These are phyloP conservation scores for Phalacrocorax brasilianus DNA, from an alignment of 2,113 vertebrate genomes.

Conservation along the genomic window DNA sequence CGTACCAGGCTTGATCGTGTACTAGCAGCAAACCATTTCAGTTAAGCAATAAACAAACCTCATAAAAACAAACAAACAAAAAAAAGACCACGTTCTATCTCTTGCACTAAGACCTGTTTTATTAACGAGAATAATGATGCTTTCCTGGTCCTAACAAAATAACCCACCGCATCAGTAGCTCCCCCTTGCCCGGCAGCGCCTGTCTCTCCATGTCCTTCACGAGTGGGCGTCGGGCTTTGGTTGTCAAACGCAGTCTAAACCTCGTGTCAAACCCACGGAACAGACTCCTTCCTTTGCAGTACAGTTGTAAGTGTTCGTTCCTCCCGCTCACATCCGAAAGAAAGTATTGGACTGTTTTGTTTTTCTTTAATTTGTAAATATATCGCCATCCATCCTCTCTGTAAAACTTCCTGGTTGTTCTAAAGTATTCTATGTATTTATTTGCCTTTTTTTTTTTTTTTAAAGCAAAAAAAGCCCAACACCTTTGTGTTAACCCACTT, in stretches of 20 bases:
- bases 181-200: background rate
- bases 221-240: background rate
- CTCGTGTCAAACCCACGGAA: background rate
- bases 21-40: slow-evolving; percentile 27
- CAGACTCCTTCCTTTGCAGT: background rate
- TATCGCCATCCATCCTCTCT: background rate
- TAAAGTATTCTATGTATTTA: slow-evolving; percentile 37
- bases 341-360: background rate
- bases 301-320: background rate
- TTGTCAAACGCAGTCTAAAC: background rate
- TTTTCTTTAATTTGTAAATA: slow-evolving; percentile 52
- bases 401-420: slow-evolving; percentile 14
- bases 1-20: background rate
- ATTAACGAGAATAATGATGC: background rate
- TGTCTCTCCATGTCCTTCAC: background rate
- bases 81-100: background rate
- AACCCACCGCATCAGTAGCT: background rate
- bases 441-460: slow-evolving; percentile 31
- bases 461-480: background rate
- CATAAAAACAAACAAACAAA: background rate
- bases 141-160: background rate
- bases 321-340: background rate
- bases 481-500: slow-evolving; percentile 60
- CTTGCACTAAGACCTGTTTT: slow-evolving; percentile 61
- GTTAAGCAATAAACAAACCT: slow-evolving; percentile 73